Base-by-base conservation (phyloP, 2,113 vertebrate genomes). In the Eurypyga helias region DNA sequence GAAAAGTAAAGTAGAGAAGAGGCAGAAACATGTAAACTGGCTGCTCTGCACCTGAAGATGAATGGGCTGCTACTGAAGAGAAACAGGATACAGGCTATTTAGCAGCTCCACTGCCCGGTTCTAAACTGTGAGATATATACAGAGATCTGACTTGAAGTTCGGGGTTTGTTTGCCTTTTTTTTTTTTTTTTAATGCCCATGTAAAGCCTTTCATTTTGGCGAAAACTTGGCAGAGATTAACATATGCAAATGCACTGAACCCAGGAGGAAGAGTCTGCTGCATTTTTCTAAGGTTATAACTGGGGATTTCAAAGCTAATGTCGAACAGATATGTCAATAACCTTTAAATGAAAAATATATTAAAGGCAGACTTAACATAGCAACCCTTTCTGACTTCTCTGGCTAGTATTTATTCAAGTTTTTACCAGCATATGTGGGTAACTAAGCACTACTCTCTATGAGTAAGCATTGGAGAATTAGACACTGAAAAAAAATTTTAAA, bases 61-160 rank as follows among this genome's bases (percentile, higher is more conserved):
- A 98, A 99, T 99, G 98, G 97, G 96, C 98, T 99, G 98, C 98
- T 98, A 97, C 97, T 98, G 98, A 98, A 97, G 98, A 98, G 98
- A 99, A 99, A 98, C 99, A 99, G 98, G 94, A 98, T 98, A 96
- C 98, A 97, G 96, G 97, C 96, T 98, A 98, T 98, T 98, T 98
- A 98, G 98, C 98, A 98, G 93, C 97, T 98, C 97, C 93, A 97
- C 97, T 96, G 96, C 97, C 96, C 60, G 2, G 84, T 95, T 97
- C 97, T 98, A 98, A 98, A 97, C 97, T 69, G 95, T 96, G 87
- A 98, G 97, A 98, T 93, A 97, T 97, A 97, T 96, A 95, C 79
- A 86, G 96, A 96, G 62, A 93, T 88, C 92, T 97, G 92, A 88
- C 71, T 94, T 69, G 78, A 92, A 88, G 80, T 58, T 83, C 90